A percentile compares a stretch with the other conserved stretches of the same genome.
phyloP scores from a whole-genome alignment of 2,888 invertebrate species.

The Saturnia pavonia region DNA sequence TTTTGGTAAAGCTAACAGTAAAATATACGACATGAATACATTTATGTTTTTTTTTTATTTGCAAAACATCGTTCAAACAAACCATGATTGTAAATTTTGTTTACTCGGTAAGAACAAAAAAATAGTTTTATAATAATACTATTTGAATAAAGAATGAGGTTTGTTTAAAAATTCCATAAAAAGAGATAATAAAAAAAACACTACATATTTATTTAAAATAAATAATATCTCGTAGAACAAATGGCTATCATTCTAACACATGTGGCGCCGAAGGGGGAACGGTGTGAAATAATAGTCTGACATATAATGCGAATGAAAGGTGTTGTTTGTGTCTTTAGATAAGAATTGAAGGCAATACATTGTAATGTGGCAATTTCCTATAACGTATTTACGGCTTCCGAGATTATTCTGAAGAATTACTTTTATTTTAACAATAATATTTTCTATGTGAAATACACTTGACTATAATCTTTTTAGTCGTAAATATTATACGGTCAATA shows the following conservation, averaged over 20 bases:
- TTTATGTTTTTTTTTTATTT: no score
- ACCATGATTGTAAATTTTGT: no score
- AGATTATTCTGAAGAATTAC: neutral
- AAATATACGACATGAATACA: no score
- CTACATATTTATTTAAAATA: neutral
- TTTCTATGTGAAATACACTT: no score
- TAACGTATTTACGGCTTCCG: neutral
- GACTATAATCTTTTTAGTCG: no score
- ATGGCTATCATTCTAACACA: constrained; percentile 43
- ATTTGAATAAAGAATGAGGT: no score
- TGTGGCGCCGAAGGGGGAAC: constrained; percentile 48
- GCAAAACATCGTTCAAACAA: no score
- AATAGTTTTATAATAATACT: no score
- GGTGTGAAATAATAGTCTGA: constrained; percentile 55
- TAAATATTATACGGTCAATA: no score
- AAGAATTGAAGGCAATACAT: constrained; percentile 25
- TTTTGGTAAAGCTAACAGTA: no score
- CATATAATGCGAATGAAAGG: constrained; percentile 56
- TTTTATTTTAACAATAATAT: neutral
- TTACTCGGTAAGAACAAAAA: no score
- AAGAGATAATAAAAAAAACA: neutral
- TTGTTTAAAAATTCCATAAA: no score
- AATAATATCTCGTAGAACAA: constrained; percentile 36
- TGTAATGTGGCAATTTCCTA: constrained; percentile 12
- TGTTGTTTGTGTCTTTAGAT: constrained; percentile 33